Conservation (phyloP, 2,797 vertebrate species). For the Anabacerthia variegaticeps region DNA sequence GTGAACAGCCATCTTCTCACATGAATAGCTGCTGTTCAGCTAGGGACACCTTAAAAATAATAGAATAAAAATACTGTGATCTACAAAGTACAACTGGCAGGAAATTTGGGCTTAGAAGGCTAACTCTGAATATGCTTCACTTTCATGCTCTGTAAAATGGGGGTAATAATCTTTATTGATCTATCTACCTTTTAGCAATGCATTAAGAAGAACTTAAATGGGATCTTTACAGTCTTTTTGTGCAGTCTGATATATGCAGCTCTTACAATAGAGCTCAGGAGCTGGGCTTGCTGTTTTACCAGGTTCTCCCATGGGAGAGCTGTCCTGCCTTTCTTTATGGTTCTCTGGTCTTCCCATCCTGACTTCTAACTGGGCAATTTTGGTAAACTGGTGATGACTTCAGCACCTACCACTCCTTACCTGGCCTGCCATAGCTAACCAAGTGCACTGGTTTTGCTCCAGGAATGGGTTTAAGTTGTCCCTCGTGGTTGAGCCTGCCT, state of each 20-base stretch:
- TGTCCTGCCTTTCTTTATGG: not conserved
- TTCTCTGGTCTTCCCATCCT: not conserved
- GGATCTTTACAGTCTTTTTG: constrained; percentile 2
- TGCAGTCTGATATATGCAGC: not conserved
- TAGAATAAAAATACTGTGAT: not conserved
- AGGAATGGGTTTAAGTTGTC: not conserved
- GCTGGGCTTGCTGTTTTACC: not conserved
- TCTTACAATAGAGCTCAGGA: not conserved
- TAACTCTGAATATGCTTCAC: not conserved
- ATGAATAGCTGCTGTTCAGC: not conserved
- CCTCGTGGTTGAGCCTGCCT: not conserved
- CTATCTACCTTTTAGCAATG: constrained; percentile 3
- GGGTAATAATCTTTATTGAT: constrained; percentile 28
- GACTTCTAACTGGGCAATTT: not conserved
- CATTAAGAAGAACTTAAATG: constrained; percentile 27
- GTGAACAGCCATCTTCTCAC: not conserved
- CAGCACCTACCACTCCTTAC: not conserved
- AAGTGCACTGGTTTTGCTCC: not conserved
- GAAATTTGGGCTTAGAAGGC: not conserved
- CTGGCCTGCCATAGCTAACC: not conserved
- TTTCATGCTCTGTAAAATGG: not conserved
- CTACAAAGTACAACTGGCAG: not conserved
- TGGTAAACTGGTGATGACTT: not conserved
- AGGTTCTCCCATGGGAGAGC: not conserved
- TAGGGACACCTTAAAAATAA: not conserved